phyloP scores from a whole-genome alignment of 2,797 vertebrate species.

The Heliangelus exortis region DNA sequence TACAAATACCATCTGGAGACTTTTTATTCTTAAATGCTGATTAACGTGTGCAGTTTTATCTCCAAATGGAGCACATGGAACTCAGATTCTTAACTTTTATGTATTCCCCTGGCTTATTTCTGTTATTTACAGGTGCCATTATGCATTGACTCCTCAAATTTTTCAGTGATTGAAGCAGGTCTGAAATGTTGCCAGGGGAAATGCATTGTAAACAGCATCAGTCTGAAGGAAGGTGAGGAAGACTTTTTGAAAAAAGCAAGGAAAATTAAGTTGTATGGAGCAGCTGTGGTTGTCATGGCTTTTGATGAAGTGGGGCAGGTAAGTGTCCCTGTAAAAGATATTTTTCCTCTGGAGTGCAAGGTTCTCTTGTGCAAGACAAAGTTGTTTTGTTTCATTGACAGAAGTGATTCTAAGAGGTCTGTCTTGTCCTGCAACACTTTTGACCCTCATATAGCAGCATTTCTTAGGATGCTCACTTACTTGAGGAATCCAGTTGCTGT shows the following conservation, averaged over 20 bases:
- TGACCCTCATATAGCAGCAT: not conserved
- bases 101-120: not conserved
- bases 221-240: conserved; percentile 93
- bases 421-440: not conserved
- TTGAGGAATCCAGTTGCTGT: not conserved
- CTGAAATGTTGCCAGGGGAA: conserved; percentile 96
- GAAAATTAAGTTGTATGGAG: conserved; percentile 90
- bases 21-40: not conserved
- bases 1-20: not conserved
- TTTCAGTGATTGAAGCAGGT: conserved; percentile 93
- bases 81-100: not conserved
- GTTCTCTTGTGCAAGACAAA: not conserved
- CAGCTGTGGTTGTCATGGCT: conserved; percentile 95
- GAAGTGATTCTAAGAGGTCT: not conserved
- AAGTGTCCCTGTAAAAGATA: not conserved
- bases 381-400: not conserved
- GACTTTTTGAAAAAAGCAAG: conserved; percentile 88
- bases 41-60: not conserved
- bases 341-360: not conserved
- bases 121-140: conserved; percentile 86
- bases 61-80: not conserved
- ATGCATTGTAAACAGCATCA: conserved; percentile 97
- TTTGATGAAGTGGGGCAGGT: conserved; percentile 97
- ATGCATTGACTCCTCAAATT: conserved; percentile 97
- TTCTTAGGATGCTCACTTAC: not conserved